Conservation (phyloP, 1,140 invertebrate species). For the Achroia grisella region DNA sequence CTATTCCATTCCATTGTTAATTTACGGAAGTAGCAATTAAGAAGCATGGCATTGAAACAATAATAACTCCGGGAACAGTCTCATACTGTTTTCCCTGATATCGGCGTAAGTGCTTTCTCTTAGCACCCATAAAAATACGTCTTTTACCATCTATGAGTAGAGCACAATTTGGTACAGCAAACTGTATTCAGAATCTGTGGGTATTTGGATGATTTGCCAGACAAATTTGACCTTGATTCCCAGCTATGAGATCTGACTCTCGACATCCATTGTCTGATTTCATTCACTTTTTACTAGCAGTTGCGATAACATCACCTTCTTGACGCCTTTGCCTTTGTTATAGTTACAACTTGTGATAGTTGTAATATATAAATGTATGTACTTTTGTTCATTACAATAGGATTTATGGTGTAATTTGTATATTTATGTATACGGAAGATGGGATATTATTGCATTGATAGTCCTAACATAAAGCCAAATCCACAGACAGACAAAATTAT, state of each 20-base stretch:
- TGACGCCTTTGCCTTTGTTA: constrained; percentile 29
- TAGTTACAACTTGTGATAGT: constrained; percentile 4
- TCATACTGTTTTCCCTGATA: constrained; percentile 43
- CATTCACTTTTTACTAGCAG: constrained; percentile 44
- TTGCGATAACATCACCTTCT: constrained; percentile 23
- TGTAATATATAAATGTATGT: too few relatives aligned
- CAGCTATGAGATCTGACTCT: constrained; percentile 34
- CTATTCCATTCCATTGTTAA: constrained; percentile 30
- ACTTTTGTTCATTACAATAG: too few relatives aligned
- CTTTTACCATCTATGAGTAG: background rate
- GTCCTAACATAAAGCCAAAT: too few relatives aligned
- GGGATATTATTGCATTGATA: too few relatives aligned
- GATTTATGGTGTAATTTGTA: too few relatives aligned
- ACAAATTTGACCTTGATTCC: constrained; percentile 55
- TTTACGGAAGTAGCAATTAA: constrained; percentile 58
- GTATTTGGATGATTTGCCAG: constrained; percentile 41
- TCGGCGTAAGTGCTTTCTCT: constrained; percentile 6
- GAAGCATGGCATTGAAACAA: constrained; percentile 56
- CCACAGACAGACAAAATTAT: too few relatives aligned
- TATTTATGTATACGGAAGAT: too few relatives aligned
- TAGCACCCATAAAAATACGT: background rate
- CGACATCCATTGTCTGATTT: constrained; percentile 40
- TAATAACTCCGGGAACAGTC: constrained; percentile 49
- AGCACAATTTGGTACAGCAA: background rate
- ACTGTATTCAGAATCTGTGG: background rate